Percentiles rank a stretch among this genome's conserved stretches.
phyloP scores from a whole-genome alignment of 2,888 invertebrate genomes.

The Dione vanillae region DNA sequence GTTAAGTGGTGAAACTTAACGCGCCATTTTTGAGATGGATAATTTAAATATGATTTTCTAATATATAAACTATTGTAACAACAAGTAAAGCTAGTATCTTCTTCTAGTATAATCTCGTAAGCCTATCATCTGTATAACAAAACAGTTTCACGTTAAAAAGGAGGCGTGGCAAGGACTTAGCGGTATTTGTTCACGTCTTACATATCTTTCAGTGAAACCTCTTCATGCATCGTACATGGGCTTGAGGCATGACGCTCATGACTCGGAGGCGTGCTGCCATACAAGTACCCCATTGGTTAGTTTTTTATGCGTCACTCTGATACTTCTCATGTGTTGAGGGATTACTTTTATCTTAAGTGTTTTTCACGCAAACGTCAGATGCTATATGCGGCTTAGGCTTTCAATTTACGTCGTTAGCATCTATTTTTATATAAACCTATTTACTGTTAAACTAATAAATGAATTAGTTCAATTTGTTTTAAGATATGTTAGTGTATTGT shows the following conservation, averaged over 20 bases:
- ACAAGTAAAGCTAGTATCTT: neutral
- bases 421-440: neutral
- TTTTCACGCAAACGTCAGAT: slow-evolving; percentile 22
- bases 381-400: slow-evolving; percentile 13
- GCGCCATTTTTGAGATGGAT: too few species aligned
- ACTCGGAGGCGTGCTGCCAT: slow-evolving; percentile 68
- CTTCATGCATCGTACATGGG: slow-evolving; percentile 56
- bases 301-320: slow-evolving; percentile 41
- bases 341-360: slow-evolving; percentile 54
- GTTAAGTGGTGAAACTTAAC: too few species aligned
- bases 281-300: slow-evolving; percentile 59
- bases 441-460: neutral
- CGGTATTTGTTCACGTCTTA: slow-evolving; percentile 54
- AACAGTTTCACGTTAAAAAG: slow-evolving; percentile 35
- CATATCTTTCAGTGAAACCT: slow-evolving; percentile 57
- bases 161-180: slow-evolving; percentile 66
- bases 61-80: neutral
- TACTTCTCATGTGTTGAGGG: slow-evolving; percentile 44
- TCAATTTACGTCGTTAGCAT: neutral
- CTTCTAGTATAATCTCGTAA: slow-evolving; percentile 20
- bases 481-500: neutral
- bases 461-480: neutral
- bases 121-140: slow-evolving; percentile 28
- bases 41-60: neutral
- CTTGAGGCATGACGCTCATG: slow-evolving; percentile 69